These are phyloP conservation scores for Odontomachus brunneus DNA, from an alignment of 1,140 invertebrate genomes.

Conservation along the genomic window DNA sequence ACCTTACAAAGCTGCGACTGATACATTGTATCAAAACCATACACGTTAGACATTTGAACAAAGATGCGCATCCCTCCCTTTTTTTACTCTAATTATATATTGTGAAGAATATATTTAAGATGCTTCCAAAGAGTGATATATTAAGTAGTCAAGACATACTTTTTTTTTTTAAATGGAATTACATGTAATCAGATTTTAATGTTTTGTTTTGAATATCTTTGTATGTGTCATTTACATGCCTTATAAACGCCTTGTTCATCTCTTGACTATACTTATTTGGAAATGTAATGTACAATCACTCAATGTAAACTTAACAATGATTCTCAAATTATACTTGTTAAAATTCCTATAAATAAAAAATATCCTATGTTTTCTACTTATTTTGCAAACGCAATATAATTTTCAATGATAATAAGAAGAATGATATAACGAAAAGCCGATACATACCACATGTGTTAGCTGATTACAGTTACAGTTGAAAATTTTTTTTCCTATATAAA, in stretches of 20 bases:
- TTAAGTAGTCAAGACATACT: not conserved
- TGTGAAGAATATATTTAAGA: slow-evolving; percentile 42
- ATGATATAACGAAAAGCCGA: slow-evolving; percentile 27
- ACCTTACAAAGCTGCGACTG: slow-evolving; percentile 8
- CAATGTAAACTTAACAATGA: slow-evolving; percentile 10
- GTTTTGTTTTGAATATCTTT: slow-evolving; percentile 5
- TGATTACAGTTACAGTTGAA: slow-evolving; percentile 15
- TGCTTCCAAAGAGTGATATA: not conserved
- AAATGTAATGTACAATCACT: slow-evolving; percentile 35
- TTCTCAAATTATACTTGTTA: slow-evolving; percentile 30
- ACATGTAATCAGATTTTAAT: not conserved
- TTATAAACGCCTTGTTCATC: not conserved
- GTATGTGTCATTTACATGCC: not conserved
- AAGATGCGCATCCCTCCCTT: slow-evolving; percentile 27
- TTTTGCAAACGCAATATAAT: slow-evolving; percentile 50
- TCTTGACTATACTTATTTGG: slow-evolving; percentile 56
- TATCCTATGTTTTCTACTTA: slow-evolving; percentile 29
- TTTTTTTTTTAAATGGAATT: slow-evolving; percentile 14
- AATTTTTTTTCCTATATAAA: slow-evolving; percentile 12
- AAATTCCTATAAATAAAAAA: slow-evolving; percentile 35
- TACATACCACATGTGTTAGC: slow-evolving; percentile 26
- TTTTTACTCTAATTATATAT: slow-evolving; percentile 25
- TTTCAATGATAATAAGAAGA: slow-evolving; percentile 5
- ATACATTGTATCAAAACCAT: slow-evolving; percentile 40
- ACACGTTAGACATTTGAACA: slow-evolving; percentile 2